Percentiles rank a stretch among this genome's conserved stretches.
Conservation (phyloP, 2,113 vertebrate species). For the Entelurus aequoreus region DNA sequence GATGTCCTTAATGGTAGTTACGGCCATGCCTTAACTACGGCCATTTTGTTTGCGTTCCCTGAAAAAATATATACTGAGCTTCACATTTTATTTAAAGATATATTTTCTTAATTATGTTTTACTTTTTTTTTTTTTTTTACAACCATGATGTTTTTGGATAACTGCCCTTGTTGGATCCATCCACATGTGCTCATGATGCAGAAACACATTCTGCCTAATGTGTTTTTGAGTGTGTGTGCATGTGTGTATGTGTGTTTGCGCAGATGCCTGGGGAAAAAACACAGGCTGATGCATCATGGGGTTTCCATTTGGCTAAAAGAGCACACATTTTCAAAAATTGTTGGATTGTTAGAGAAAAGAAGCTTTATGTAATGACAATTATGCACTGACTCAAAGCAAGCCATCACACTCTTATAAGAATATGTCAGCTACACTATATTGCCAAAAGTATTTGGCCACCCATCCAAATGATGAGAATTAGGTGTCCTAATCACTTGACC, state of each 20-base stretch:
- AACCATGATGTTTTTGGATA: constrained; percentile 35
- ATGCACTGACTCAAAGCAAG: too few species aligned
- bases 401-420: too few species aligned
- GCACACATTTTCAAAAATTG: constrained; percentile 7
- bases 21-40: too few species aligned
- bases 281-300: constrained; percentile 21
- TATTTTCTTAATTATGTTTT: constrained; percentile 16
- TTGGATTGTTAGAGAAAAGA: not conserved
- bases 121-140: constrained; percentile 15
- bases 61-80: not conserved
- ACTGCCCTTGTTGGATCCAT: constrained; percentile 28
- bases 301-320: constrained; percentile 18
- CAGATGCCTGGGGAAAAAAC: constrained; percentile 13
- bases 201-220: constrained; percentile 54
- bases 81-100: constrained; percentile 2
- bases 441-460: too few species aligned
- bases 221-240: constrained; percentile 46
- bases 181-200: constrained; percentile 21
- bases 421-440: too few species aligned
- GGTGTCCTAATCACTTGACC: too few species aligned
- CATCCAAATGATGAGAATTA: too few species aligned
- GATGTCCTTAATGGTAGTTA: too few species aligned
- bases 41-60: too few species aligned
- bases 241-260: too few species aligned
- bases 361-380: too few species aligned